These are phyloP conservation scores for Erannis defoliaria DNA, from an alignment of 2,888 invertebrate genomes.

Conservation along the genomic window DNA sequence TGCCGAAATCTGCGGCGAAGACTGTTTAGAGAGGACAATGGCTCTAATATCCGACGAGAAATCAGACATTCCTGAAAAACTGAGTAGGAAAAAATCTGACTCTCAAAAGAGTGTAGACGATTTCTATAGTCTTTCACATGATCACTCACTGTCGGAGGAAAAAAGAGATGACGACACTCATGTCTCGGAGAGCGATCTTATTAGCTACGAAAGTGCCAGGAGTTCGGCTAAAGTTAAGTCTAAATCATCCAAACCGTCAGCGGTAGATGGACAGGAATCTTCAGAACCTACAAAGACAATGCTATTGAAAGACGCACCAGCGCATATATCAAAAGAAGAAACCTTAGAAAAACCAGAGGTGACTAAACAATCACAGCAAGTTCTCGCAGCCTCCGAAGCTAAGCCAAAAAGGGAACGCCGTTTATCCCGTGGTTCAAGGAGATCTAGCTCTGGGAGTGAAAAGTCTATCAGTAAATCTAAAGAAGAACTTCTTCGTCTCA, in stretches of 20 bases:
- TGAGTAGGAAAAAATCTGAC: conserved; percentile 89
- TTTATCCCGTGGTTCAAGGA: conserved; percentile 76
- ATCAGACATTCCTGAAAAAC: conserved; percentile 85
- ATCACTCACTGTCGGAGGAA: conserved; percentile 87
- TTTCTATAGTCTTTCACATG: conserved; percentile 88
- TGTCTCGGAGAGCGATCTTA: conserved; percentile 87
- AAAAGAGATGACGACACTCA: conserved; percentile 88
- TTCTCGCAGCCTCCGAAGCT: conserved; percentile 44
- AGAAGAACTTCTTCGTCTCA: conserved; percentile 64
- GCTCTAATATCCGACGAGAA: conserved; percentile 80
- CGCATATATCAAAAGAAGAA: conserved; percentile 46
- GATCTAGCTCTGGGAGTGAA: conserved; percentile 79
- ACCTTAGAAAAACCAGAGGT: conserved; percentile 3
- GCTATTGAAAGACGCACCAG: conserved; percentile 64
- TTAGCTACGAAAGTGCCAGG: conserved; percentile 89
- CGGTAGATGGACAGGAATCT: conserved; percentile 67
- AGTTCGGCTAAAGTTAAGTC: conserved; percentile 83
- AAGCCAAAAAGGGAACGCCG: conserved; percentile 71
- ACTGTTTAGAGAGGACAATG: conserved; percentile 84
- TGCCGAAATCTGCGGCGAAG: conserved; percentile 83
- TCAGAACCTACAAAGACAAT: conserved; percentile 67
- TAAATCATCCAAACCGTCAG: conserved; percentile 67
- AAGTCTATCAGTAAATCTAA: conserved; percentile 73
- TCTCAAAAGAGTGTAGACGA: conserved; percentile 88
- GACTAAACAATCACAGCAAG: conserved; percentile 15